Percentiles rank a stretch among this genome's conserved stretches.
phyloP scores from a whole-genome alignment of 2,113 vertebrate species.

The Rhea americana region DNA sequence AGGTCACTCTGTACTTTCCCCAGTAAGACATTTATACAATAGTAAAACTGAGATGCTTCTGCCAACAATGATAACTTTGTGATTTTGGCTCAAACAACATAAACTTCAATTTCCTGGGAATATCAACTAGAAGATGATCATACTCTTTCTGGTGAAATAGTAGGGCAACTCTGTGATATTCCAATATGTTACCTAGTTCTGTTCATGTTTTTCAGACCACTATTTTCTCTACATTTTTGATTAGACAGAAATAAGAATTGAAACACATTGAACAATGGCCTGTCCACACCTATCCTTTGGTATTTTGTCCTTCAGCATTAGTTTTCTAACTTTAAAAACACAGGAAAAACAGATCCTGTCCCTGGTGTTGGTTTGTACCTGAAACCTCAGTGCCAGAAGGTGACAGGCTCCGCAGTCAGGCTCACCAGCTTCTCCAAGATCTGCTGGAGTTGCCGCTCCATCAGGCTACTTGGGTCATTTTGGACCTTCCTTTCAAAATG shows the following conservation, averaged over 20 bases:
- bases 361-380: no score
- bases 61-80: not conserved
- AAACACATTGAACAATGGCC: not conserved
- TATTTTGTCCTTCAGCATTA: not conserved
- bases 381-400: no score
- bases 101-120: constrained; percentile 16
- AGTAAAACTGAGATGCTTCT: not conserved
- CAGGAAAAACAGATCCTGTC: no score
- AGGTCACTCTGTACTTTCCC: not conserved
- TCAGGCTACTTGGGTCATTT: no score
- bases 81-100: constrained; percentile 11
- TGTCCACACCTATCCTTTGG: no score
- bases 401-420: no score
- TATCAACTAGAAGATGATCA: not conserved
- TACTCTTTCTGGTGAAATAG: not conserved
- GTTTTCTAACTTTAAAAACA: not conserved
- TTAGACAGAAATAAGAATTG: not conserved
- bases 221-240: not conserved
- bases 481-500: no score
- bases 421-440: no score
- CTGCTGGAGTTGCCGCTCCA: no score
- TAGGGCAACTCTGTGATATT: not conserved
- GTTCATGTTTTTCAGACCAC: not conserved
- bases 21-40: not conserved
- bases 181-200: not conserved